Base-by-base conservation (phyloP, 2,797 vertebrate species). In the Salmo trutta region DNA sequence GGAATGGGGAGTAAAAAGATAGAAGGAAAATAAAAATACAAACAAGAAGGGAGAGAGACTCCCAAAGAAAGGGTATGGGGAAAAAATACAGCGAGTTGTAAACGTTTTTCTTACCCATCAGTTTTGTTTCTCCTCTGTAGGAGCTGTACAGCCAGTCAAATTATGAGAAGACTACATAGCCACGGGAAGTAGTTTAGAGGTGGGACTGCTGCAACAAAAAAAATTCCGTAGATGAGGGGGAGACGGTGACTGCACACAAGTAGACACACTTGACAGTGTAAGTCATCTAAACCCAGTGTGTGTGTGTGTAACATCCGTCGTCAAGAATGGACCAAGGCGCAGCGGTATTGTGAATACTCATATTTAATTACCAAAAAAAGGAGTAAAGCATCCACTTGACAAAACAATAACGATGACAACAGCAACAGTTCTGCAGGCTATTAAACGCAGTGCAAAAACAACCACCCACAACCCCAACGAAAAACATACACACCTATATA, bases 111-210 rank as follows among this genome's bases (percentile, higher is more conserved):
- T 41, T 72, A n/a, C 6, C 15, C 31, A 15, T 53, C 0, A 36
- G 15, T 71, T 27, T 24, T 14, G 3, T 19, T 29, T 83, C 17
- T 83, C 7, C 52, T 81, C 77, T 81, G 0, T 75, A 98, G 97
- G 97, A 99, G 90, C 91, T 99, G 65, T 99, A 99, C 86, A 99
- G 97, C 87, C 97, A 99, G 83, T 94, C 97, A 0, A 98, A 99
- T 0, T 95, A 96, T 4, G 97, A 99, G 91, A 96, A 7, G 36
- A 36, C 1, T 91, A 82, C 87, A 36, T 7, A 36, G 36, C 36
- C 1, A 1, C 1, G 36, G 36, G 6, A 36, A 36, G 36, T 36
- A 36, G 36, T 36, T 36, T 7, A 7, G 36, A 7, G 36, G 36
- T 36, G 36, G 36, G 36, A 6, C 36, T 36, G 36, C 36, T 36